A percentile compares a stretch with the other conserved stretches of the same genome.
These are phyloP conservation scores for Centroberyx gerrardi DNA, from an alignment of 2,797 vertebrate genomes.

Conservation along the genomic window DNA sequence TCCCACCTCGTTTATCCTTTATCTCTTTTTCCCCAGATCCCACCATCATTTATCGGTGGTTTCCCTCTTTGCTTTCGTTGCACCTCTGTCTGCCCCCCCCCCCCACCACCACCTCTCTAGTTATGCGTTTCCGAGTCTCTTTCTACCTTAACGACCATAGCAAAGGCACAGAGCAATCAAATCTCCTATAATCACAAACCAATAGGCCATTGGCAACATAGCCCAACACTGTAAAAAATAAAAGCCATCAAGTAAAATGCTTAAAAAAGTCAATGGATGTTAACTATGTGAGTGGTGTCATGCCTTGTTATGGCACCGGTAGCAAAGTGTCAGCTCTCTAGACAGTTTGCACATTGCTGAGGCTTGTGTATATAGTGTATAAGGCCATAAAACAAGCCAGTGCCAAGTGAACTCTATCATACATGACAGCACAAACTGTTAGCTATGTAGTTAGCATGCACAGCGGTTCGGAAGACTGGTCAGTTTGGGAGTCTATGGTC, in stretches of 20 bases:
- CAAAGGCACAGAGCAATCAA: slow-evolving; percentile 70
- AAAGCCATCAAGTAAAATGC: slow-evolving; percentile 49
- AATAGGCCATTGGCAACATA: slow-evolving; percentile 53
- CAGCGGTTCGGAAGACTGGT: neutral
- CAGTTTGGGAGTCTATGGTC: neutral
- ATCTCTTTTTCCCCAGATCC: slow-evolving; percentile 24
- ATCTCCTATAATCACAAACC: slow-evolving; percentile 61
- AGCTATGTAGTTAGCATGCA: slow-evolving; percentile 24
- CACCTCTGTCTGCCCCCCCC: slow-evolving; percentile 15
- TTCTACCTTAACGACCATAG: slow-evolving; percentile 44
- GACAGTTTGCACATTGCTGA: too few relatives aligned
- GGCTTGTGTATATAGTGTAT: too few relatives aligned
- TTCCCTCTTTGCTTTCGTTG: slow-evolving; percentile 10
- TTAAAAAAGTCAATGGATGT: slow-evolving; percentile 28
- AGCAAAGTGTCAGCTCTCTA: too few relatives aligned
- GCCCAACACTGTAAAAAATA: slow-evolving; percentile 29
- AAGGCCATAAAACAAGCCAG: slow-evolving; percentile 53
- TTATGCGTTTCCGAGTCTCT: slow-evolving; percentile 42
- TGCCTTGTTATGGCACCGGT: too few relatives aligned
- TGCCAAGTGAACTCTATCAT: slow-evolving; percentile 42
- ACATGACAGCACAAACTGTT: slow-evolving; percentile 37
- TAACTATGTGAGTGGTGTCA: slow-evolving; percentile 23
- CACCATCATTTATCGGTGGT: slow-evolving; percentile 41
- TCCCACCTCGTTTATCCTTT: slow-evolving; percentile 38
- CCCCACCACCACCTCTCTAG: neutral